Evolutionary conservation across 2,797 vertebrate species (phyloP), one percentile per base, ranked within the genome.

Genomic region (Megalops cyprinoides): DNA sequence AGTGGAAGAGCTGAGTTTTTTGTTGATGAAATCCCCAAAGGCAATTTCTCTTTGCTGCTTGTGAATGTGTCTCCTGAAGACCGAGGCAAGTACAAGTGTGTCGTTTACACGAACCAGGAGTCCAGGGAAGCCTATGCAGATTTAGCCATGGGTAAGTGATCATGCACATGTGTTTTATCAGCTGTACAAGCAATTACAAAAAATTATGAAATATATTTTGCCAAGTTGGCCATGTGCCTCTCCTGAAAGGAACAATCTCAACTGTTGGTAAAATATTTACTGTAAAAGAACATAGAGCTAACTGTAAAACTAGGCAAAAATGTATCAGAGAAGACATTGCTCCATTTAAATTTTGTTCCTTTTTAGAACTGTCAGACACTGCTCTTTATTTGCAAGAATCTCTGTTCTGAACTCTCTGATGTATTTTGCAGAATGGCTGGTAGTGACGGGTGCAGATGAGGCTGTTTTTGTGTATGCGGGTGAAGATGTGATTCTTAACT

Each of bases 1-100:
- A 69, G 71, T 3, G 79, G 48, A 0, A 78, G 85, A 73, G 85
- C 79, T 7, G 39, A 79, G 44, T 78, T 87, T 56, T 82, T 79
- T 5, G 9, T 73, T 6, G 44, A 82, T 25, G 73, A 85, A 48
- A 31, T 86, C 2, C 31, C 25, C n/a, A 79, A 82, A 60, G 85
- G 83, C 69, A 88, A 86, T 44, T 86, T 84, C 79, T 86, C 85
- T 76, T 53, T 86, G 49, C 39, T 83, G 12, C 74, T 88, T 14
- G 56, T 58, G 77, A 82, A 84, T 31, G 34, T 85, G 51, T 71
- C 74, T 1, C 76, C 65, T 42, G 53, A 51, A 18, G 87, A 88
- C 73, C 46, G 49, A 31, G 87, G 84, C 71, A 28, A 9, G 51
- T 88, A 84, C 56, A 82, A 28, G n/a, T 86, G 85, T 77, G 39